phyloP scores from a whole-genome alignment of 2,888 invertebrate genomes.

The Achlya flavicornis region DNA sequence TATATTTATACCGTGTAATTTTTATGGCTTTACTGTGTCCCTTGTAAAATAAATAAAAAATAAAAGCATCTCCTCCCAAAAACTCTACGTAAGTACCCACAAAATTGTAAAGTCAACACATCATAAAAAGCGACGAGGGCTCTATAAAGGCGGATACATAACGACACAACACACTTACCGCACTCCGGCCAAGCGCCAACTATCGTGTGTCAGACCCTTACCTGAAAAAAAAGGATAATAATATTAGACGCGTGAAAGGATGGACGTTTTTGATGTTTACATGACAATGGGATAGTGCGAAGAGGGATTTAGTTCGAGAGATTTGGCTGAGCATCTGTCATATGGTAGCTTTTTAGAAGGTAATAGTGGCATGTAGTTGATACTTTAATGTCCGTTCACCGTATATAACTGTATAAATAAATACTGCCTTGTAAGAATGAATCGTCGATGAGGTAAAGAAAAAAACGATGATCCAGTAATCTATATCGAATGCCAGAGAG shows the following conservation, averaged over 20 bases:
- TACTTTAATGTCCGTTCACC: not conserved
- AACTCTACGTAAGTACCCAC: not conserved
- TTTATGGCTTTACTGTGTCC: too few species aligned
- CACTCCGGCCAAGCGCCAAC: not conserved
- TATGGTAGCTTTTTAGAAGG: not conserved
- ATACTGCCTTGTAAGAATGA: too few species aligned
- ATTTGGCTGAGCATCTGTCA: not conserved
- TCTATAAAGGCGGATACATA: not conserved
- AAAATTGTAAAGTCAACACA: not conserved
- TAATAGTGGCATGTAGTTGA: not conserved
- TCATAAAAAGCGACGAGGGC: not conserved
- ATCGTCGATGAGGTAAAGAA: too few species aligned
- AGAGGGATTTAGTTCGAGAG: not conserved
- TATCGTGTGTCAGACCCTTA: slow-evolving; percentile 1
- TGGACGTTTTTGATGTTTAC: not conserved
- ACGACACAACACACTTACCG: not conserved
- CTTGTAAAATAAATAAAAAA: too few species aligned
- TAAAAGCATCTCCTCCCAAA: too few species aligned
- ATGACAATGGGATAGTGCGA: not conserved
- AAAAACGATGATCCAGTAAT: too few species aligned
- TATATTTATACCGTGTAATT: too few species aligned
- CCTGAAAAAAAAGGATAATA: not conserved
- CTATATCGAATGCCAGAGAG: too few species aligned
- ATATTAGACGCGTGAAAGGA: slow-evolving; percentile 2
- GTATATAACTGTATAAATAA: too few species aligned